A percentile compares a stretch with the other conserved stretches of the same genome.
Conservation (phyloP, 2,888 invertebrate species). For the Chaetogeoica ovagalla region DNA sequence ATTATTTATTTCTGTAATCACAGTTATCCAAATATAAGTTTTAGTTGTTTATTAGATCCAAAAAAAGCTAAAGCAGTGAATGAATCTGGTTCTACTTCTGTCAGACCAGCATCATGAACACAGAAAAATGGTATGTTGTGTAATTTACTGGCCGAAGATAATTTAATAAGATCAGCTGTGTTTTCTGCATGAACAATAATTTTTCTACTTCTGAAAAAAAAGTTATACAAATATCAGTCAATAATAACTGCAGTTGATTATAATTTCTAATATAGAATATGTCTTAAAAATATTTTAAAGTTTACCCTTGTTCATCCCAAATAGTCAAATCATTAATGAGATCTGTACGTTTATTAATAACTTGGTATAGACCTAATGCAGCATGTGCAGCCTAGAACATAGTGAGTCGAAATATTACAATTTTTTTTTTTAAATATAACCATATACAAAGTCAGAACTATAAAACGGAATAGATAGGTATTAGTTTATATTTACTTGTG, state of each 20-base stretch:
- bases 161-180: not conserved
- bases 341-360: too few relatives aligned
- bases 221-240: too few relatives aligned
- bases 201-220: constrained; percentile 37
- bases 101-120: constrained; percentile 29
- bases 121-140: constrained; percentile 26
- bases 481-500: constrained; percentile 28
- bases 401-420: not conserved
- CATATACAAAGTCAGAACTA: too few relatives aligned
- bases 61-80: constrained; percentile 40
- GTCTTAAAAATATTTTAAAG: not conserved
- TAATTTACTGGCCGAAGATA: not conserved
- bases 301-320: constrained; percentile 46
- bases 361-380: constrained; percentile 34
- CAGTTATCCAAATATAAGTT: constrained; percentile 36
- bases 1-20: constrained; percentile 32
- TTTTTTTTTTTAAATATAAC: not conserved
- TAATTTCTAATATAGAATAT: too few relatives aligned
- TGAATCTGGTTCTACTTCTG: constrained; percentile 21
- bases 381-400: constrained; percentile 38
- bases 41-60: constrained; percentile 27
- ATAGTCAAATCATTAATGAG: constrained; percentile 13
- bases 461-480: too few relatives aligned
- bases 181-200: constrained; percentile 34
- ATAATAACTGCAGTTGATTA: too few relatives aligned